Conservation (phyloP, 2,113 vertebrate species). For the Ursus arctos region DNA sequence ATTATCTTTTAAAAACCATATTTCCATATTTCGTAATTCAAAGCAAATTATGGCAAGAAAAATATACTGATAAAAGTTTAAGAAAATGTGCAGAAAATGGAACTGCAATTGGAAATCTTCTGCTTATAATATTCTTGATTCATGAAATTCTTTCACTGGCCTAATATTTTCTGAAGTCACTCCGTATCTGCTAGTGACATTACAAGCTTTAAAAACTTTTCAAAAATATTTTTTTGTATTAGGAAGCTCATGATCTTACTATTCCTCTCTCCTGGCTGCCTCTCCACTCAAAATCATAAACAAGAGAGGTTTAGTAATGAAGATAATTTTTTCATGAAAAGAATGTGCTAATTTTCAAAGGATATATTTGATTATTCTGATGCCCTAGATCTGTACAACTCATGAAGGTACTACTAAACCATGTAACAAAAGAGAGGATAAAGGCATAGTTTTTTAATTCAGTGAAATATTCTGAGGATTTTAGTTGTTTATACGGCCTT, state of each 20-base stretch:
- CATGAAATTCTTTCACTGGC: background rate
- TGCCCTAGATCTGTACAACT: background rate
- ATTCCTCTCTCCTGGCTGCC: background rate
- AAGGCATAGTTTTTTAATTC: background rate
- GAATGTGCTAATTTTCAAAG: slow-evolving; percentile 3
- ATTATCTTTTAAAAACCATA: background rate
- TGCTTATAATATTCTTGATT: slow-evolving; percentile 14
- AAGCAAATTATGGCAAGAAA: background rate
- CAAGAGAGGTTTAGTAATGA: background rate
- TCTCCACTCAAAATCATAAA: slow-evolving; percentile 8
- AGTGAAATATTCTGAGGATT: background rate
- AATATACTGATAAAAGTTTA: background rate
- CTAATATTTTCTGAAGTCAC: slow-evolving; percentile 33
- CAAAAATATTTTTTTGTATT: background rate
- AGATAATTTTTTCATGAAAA: background rate
- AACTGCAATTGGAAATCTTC: background rate
- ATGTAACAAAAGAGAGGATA: background rate
- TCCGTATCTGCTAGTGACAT: background rate
- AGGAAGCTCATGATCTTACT: background rate
- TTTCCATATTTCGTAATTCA: slow-evolving; percentile 8
- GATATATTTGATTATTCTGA: slow-evolving; percentile 1
- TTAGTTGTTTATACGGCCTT: background rate
- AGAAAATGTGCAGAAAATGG: background rate
- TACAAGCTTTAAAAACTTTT: background rate
- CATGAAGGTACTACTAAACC: background rate